Evolutionary conservation across 2,113 vertebrate genomes (phyloP).

Genomic region (Setophaga petechia): DNA sequence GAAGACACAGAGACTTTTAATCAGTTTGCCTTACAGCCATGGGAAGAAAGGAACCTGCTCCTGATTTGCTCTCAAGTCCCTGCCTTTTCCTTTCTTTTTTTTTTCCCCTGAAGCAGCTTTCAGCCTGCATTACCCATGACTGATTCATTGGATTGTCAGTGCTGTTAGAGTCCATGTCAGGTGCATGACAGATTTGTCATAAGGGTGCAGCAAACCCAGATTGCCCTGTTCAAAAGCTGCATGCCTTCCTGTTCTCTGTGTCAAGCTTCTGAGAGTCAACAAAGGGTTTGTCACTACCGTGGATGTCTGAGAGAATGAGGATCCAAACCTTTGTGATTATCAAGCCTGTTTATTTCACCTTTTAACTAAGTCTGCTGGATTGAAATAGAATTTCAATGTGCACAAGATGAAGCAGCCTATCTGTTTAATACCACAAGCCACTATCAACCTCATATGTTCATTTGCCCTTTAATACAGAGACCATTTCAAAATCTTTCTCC

Average conservation of each 20-base stretch:
- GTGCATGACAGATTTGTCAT: neutral
- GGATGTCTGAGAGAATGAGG: neutral
- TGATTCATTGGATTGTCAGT: conserved; percentile 40
- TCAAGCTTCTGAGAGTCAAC: neutral
- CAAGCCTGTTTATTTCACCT: neutral
- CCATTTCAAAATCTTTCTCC: conserved; percentile 33
- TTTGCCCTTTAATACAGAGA: conserved; percentile 13
- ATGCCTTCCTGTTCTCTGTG: neutral
- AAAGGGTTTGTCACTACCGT: neutral
- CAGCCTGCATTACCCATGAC: neutral
- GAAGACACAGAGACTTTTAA: neutral
- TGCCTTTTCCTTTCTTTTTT: neutral
- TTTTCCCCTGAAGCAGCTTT: neutral
- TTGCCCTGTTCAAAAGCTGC: neutral
- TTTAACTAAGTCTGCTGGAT: neutral
- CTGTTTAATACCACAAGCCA: neutral
- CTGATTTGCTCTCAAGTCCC: neutral
- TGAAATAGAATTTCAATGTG: neutral
- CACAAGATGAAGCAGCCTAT: neutral
- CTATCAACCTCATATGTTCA: neutral
- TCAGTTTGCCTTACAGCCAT: neutral
- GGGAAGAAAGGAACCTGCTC: neutral
- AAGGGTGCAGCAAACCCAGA: neutral
- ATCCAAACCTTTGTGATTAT: neutral
- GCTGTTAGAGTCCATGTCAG: neutral